Evolutionary conservation across 2,797 vertebrate species (phyloP), one percentile per base, ranked within the genome.

Genomic region (Octomys mimax): DNA sequence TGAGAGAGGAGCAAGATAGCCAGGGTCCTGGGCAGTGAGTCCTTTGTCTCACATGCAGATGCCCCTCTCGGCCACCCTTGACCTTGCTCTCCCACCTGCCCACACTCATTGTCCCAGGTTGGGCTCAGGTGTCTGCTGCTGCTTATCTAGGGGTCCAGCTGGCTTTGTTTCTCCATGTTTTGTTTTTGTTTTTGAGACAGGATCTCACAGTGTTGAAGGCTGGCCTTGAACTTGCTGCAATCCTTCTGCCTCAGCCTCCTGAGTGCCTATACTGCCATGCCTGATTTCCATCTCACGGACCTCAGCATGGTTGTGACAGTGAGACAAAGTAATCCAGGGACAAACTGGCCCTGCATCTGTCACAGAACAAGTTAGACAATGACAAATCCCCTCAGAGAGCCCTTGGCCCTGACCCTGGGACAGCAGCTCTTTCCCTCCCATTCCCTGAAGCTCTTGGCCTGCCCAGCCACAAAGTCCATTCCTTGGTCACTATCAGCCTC

Each of bases 291-390:
- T 39, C 62, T 39, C 68, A 39, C 11, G 18, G 68, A 24, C 39
- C 64, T 62, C 6, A 0, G 14, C 42, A 52, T 26, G 6, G 16
- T 9, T 66, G 6, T 21, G 26, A 64, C 59, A 78, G 39, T 26
- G 42, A 21, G 21, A 21, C 6, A 8, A n/a, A 3, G 2, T 57
- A 42, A 3, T 1, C 24, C 24, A 2, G 0, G 5, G 4, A 4
- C n/a, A 57, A 31, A 7, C 26, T 5, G 18, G 36, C 12, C 24
- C 16, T 0, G 42, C 0, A 0, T 33, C 46, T 22, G 26, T 46
- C 7, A 4, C 14, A 2, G 64, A 64, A 79, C 36, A 21, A 80
- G 49, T 14, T 57, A 13, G 6, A 54, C 39, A 57, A 28, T 19
- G 22, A 6, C 71, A 52, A 31, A 42, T 4, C 39, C n/a, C 87